A percentile compares a stretch with the other conserved stretches of the same genome.
Conservation (phyloP, 64 coral and sea anemone genomes). For the Hydrozoanthus tunicans region DNA sequence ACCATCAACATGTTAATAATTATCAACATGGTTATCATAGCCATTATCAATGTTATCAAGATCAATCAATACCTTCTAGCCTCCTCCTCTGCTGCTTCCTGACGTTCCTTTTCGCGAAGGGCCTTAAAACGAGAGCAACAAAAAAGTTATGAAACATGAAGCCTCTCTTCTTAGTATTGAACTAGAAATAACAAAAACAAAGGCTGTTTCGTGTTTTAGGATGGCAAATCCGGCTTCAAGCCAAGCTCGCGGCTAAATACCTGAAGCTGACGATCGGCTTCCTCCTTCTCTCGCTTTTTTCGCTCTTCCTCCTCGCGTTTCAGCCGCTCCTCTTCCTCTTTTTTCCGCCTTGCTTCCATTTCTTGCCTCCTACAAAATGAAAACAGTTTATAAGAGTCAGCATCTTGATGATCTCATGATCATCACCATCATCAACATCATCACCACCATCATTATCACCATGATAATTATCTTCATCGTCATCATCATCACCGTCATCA, state of each 20-base stretch:
- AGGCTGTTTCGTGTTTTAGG: no score
- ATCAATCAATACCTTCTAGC: constrained; percentile 5
- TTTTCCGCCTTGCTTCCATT: constrained; percentile 84
- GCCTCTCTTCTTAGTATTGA: background rate
- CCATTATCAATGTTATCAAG: no score
- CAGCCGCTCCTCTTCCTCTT: constrained; percentile 81
- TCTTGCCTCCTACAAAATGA: constrained; percentile 73
- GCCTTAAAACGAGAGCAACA: background rate
- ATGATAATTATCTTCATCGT: no score
- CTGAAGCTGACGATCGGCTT: constrained; percentile 47
- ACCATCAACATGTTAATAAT: no score
- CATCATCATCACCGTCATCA: no score
- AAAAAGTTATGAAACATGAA: background rate
- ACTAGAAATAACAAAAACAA: background rate
- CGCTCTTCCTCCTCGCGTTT: constrained; percentile 85
- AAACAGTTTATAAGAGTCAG: background rate
- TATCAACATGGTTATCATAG: no score
- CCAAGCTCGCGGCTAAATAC: background rate
- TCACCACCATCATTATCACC: no score
- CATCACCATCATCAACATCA: no score
- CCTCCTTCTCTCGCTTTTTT: constrained; percentile 56
- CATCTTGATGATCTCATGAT: no score
- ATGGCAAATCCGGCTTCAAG: background rate
- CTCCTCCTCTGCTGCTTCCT: constrained; percentile 49
- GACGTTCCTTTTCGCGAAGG: constrained; percentile 43